Base-by-base conservation (phyloP, 92 coral and sea anemone genomes). In the Nematostella vectensis region DNA sequence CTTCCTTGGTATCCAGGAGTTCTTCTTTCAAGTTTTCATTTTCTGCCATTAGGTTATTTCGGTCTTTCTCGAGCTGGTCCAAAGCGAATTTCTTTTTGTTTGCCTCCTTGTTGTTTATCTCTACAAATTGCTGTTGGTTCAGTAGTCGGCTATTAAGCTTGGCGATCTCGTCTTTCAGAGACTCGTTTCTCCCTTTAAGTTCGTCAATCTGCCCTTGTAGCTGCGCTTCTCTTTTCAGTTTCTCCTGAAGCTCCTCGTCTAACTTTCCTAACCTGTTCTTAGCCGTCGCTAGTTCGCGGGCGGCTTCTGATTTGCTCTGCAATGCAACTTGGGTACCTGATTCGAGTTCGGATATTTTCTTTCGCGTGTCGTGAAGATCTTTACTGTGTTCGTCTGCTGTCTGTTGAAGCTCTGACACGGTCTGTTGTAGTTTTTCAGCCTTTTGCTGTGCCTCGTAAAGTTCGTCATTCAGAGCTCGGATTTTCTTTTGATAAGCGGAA, bases 141-240 rank as follows among this genome's bases (percentile, higher is more conserved):
- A 80, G 48, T 25, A 72, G 70, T 42, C 78, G 85, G 48, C 74
- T 77, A 65, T 93, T 91, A n/a, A 82, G 82, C 36, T 77, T 69
- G 47, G 85, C 80, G 29, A 75, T 86, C 56, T 93, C 96, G 40
- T 87, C 95, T 47, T 82, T 93, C 45, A 93, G 71, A 11, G 76
- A 58, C 40, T 86, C 95, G 51, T 93, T 93, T 29, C 99, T 68
- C 37, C 81, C 69, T 50, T 78, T 79, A 51, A 65, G 55, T 62
- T 93, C 99, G 2, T 80, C 99, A 17, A 93, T 33, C 0, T 66
- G 57, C 8, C 99, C 99, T 58, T 63, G 77, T 21, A 83, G 76
- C 36, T 93, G 99, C 3, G 99, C 99, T 57, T 71, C 79, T 29
- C 79, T 77, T 38, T 87, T 93, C 27, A 93, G 78, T 56, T 77